Evolutionary conservation across 2,797 vertebrate species (phyloP).

Genomic region (Neomorphus geoffroyi): DNA sequence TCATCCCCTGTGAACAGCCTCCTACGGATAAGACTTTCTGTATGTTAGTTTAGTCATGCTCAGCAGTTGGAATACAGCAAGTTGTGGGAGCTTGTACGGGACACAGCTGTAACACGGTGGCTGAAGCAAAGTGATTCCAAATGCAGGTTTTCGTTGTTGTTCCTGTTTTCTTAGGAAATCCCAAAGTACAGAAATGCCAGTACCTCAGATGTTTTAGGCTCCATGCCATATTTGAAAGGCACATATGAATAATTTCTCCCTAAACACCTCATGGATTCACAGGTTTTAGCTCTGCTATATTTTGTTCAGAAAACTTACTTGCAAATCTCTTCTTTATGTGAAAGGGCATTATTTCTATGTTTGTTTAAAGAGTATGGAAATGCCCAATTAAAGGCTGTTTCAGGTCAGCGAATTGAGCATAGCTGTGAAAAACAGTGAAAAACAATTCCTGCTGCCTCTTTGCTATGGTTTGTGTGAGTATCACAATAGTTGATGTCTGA

Average conservation of each 20-base stretch:
- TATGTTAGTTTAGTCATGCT: constrained; percentile 5
- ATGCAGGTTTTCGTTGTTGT: background rate
- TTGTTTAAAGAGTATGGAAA: constrained; percentile 17
- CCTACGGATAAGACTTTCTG: constrained; percentile 17
- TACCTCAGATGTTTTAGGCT: background rate
- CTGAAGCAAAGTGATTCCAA: constrained; percentile 25
- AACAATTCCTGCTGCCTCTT: constrained; percentile 5
- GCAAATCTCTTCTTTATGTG: background rate
- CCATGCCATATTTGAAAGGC: background rate
- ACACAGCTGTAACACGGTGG: constrained; percentile 10
- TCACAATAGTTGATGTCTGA: background rate
- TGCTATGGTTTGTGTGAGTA: background rate
- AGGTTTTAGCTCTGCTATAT: background rate
- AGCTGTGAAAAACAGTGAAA: constrained; percentile 36
- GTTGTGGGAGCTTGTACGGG: constrained; percentile 12
- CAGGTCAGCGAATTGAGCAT: constrained; percentile 7
- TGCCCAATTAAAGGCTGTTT: constrained; percentile 41
- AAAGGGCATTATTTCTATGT: background rate
- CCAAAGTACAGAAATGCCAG: background rate
- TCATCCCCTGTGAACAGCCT: constrained; percentile 36
- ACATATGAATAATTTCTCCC: background rate
- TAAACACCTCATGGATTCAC: background rate
- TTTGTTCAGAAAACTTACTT: background rate
- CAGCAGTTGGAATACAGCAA: background rate
- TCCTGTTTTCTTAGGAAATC: constrained; percentile 8